A percentile compares a stretch with the other conserved stretches of the same genome.
Evolutionary conservation across 2,888 invertebrate genomes (phyloP).

Genomic region (Mellilla xanthometata): DNA sequence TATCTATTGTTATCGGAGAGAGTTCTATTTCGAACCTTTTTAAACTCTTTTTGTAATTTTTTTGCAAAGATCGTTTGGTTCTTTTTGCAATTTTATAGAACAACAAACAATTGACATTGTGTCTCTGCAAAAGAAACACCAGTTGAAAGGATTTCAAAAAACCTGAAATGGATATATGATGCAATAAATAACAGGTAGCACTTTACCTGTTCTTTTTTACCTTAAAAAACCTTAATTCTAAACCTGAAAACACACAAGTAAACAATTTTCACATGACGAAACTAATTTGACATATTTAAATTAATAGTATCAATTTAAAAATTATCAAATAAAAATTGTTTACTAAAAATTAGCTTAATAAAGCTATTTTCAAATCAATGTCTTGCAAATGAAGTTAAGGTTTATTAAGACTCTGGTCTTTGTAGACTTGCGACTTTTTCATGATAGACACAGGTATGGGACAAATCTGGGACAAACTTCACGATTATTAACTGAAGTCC

Average conservation of each 20-base stretch:
- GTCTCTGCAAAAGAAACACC: not conserved
- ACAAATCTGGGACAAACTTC: no score
- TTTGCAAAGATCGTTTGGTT: slow-evolving; percentile 36
- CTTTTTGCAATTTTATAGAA: slow-evolving; percentile 20
- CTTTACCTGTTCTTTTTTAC: not conserved
- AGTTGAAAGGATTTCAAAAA: not conserved
- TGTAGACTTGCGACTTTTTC: slow-evolving; percentile 40
- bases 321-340: slow-evolving; percentile 29
- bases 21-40: slow-evolving; percentile 59
- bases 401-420: slow-evolving; percentile 36
- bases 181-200: slow-evolving; percentile 43
- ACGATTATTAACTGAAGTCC: no score
- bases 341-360: slow-evolving; percentile 30
- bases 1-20: slow-evolving; percentile 62
- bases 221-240: not conserved
- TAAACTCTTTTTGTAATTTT: slow-evolving; percentile 64
- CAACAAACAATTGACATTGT: slow-evolving; percentile 12
- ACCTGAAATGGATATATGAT: slow-evolving; percentile 35
- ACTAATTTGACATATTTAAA: slow-evolving; percentile 10
- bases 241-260: slow-evolving; percentile 27
- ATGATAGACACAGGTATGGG: no score
- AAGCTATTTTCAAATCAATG: slow-evolving; percentile 72
- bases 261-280: slow-evolving; percentile 29
- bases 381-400: slow-evolving; percentile 67
- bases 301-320: slow-evolving; percentile 7